These are phyloP conservation scores for Syngnathus floridae DNA, from an alignment of 2,113 vertebrate genomes.

Conservation along the genomic window DNA sequence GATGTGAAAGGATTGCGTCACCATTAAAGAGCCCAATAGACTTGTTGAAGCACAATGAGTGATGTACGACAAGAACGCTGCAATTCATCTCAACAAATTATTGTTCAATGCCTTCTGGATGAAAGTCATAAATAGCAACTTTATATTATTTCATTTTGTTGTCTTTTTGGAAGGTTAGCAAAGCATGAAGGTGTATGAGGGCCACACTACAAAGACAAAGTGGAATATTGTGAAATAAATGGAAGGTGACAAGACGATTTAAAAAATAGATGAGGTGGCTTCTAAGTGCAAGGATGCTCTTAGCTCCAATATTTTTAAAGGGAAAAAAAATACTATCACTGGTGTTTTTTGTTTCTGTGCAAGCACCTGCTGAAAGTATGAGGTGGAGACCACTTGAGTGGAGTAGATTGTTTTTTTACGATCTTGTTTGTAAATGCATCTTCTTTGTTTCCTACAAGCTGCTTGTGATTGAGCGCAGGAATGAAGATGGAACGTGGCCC, in stretches of 20 bases:
- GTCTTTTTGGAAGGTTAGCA: background rate
- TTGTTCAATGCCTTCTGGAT: background rate
- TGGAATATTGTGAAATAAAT: background rate
- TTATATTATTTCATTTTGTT: background rate
- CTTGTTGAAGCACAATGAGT: background rate
- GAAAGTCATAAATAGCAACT: background rate
- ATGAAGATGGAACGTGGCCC: slow-evolving; percentile 93
- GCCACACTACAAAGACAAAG: background rate
- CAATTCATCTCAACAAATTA: background rate
- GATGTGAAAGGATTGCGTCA: background rate
- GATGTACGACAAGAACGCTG: background rate
- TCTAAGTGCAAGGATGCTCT: background rate
- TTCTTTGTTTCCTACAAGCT: slow-evolving; percentile 69
- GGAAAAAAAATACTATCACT: background rate
- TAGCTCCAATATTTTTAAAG: background rate
- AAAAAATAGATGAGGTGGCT: background rate
- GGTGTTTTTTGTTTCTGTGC: background rate
- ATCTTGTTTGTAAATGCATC: slow-evolving; percentile 15
- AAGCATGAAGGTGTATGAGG: background rate
- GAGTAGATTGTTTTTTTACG: background rate
- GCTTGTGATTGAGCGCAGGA: slow-evolving; percentile 91
- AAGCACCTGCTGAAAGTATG: background rate
- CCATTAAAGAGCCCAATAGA: background rate
- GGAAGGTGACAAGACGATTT: background rate
- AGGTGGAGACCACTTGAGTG: background rate